phyloP scores from a whole-genome alignment of 1,140 invertebrate species.

The Asobara japonica region DNA sequence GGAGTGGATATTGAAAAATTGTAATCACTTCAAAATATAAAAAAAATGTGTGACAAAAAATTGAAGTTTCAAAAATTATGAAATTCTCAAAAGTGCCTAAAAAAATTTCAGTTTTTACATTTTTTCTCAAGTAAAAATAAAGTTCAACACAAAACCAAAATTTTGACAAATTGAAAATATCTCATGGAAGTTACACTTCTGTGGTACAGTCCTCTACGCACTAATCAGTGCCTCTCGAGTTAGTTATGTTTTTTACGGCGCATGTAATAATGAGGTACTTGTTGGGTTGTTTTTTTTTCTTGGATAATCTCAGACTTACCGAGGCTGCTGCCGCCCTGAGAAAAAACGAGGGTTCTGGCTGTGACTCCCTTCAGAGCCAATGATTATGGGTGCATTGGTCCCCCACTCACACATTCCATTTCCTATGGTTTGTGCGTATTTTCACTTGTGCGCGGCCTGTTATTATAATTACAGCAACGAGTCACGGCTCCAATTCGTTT shows the following conservation, averaged over 20 bases:
- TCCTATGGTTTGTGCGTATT: slow-evolving; percentile 61
- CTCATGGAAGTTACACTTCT: no score
- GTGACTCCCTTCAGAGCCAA: slow-evolving; percentile 62
- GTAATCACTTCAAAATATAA: no score
- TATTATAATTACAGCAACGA: slow-evolving; percentile 64
- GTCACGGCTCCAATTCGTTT: slow-evolving; percentile 58
- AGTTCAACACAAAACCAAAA: no score
- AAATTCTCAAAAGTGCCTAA: no score
- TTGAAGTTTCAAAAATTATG: no score
- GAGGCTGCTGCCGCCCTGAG: slow-evolving; percentile 54
- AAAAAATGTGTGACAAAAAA: no score
- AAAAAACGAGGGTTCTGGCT: slow-evolving; percentile 59
- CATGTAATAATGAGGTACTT: slow-evolving; percentile 40
- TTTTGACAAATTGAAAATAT: no score
- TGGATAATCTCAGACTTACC: slow-evolving; percentile 61
- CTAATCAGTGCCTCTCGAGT: slow-evolving; percentile 43
- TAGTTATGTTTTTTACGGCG: slow-evolving; percentile 49
- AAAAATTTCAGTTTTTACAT: no score
- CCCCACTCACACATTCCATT: slow-evolving; percentile 56
- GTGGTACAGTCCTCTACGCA: no score
- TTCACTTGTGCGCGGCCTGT: slow-evolving; percentile 61
- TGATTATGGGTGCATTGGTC: slow-evolving; percentile 56
- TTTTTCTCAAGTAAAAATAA: no score
- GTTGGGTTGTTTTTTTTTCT: slow-evolving; percentile 48
- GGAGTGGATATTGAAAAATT: no score